Base-by-base conservation (phyloP, 2,888 invertebrate species). In the Danaus chrysippus region DNA sequence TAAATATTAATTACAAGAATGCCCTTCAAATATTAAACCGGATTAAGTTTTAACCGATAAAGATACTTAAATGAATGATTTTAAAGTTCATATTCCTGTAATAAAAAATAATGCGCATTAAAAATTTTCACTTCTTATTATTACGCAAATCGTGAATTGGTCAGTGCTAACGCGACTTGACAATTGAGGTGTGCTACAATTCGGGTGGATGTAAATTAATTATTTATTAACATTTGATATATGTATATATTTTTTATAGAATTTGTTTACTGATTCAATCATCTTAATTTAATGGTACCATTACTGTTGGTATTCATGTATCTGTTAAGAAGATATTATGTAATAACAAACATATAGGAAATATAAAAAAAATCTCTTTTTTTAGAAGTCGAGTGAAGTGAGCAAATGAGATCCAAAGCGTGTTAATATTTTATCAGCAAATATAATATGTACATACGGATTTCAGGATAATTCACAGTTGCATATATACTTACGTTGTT, bases 151-250 rank as follows among this genome's bases (percentile, higher is more conserved):
- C 60, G 66, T 66, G 42, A 64, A 60, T 62, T 64, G 62, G 68
- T 63, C 59, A 60, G 62, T 66, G 59, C 65, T 63, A 65, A 69
- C 65, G 60, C 58, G 56, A 58, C 61, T 55, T 67, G 70, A 69
- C 68, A 68, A 62, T 64, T 67, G 56, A 60, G 61, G 62, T 64
- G 56, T 64, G 54, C 58, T 49, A 58, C 44, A 69, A 56, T 60
- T 54, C 54, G 58, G 52, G 12, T 8, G 63, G 49, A 49, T 49
- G 49, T 49, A 3, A 15, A 9, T 10, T 49, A 49, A 49, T 17
- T 49, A 49, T 49, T 49, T 15, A 46, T n/a, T 46, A 12, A 46
- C 9, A 9, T 8, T 8, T 46, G 12, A 46, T n/a, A 0, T 46
- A n/a, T 46, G 23, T 34, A 34, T 34, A 34, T 34, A 34, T 34